phyloP scores from a whole-genome alignment of 2,888 invertebrate genomes.

The Synergus gifuensis region DNA sequence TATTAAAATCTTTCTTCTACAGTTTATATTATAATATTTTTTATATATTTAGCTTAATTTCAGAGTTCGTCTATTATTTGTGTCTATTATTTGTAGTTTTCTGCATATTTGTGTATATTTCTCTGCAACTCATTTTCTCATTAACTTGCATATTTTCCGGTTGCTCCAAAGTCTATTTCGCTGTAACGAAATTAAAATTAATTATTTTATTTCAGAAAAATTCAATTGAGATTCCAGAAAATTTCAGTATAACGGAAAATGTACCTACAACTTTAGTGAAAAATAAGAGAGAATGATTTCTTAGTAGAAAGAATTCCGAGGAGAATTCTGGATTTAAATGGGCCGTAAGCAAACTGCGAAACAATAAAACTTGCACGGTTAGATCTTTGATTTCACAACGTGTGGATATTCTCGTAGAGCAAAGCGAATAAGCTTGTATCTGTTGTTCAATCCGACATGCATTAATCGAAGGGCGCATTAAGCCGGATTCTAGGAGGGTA shows the following conservation, averaged over 20 bases:
- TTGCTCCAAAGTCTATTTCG: no score
- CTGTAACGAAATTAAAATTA: no score
- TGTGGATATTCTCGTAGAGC: neutral
- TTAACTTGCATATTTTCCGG: no score
- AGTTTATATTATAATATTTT: neutral
- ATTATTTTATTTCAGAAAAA: no score
- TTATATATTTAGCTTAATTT: neutral
- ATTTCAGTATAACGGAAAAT: no score
- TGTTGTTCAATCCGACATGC: conserved; percentile 33
- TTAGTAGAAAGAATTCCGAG: neutral
- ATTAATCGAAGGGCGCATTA: conserved; percentile 40
- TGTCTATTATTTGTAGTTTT: no score
- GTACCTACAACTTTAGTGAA: neutral
- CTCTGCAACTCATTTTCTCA: no score
- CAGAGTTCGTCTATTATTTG: no score
- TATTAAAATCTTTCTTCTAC: neutral
- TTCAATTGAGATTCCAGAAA: no score
- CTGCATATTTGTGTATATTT: no score
- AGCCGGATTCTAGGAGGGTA: conserved; percentile 15
- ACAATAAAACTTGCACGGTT: neutral
- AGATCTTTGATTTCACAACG: conserved; percentile 26
- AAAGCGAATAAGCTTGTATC: conserved; percentile 21
- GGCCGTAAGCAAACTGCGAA: conserved; percentile 1
- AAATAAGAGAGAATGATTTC: conserved; percentile 20
- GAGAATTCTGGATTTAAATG: conserved; percentile 22